Evolutionary conservation across 2,797 vertebrate genomes (phyloP).

Genomic region (Eulemur coronatus): DNA sequence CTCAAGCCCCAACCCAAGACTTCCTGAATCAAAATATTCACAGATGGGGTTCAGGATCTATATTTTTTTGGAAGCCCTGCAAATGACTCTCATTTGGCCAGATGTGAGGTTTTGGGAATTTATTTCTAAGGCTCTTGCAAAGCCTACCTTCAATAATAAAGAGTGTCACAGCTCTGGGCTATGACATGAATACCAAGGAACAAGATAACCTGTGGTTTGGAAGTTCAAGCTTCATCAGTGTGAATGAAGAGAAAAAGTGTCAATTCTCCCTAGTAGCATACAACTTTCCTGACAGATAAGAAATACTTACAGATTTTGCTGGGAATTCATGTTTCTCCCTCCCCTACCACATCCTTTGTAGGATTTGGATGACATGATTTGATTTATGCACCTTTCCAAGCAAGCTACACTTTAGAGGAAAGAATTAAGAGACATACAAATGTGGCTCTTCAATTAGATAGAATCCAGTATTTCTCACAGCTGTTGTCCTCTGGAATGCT

Average conservation of each 20-base stretch:
- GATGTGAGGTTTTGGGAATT: neutral
- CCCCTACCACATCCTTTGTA: neutral
- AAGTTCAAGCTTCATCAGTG: neutral
- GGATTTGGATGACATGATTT: neutral
- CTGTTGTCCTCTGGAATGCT: constrained; percentile 9
- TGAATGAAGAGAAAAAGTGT: neutral
- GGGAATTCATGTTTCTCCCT: neutral
- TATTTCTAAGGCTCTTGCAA: neutral
- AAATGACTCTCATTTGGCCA: neutral
- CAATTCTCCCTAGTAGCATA: neutral
- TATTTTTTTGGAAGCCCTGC: neutral
- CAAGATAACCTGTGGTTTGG: neutral
- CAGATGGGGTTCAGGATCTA: neutral
- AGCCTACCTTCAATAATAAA: neutral
- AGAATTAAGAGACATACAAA: neutral
- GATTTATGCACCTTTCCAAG: neutral
- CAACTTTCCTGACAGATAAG: neutral
- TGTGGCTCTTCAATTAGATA: neutral
- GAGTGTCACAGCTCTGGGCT: neutral
- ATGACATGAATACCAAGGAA: neutral
- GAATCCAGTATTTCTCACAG: neutral
- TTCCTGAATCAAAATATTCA: constrained; percentile 13
- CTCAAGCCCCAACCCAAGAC: neutral
- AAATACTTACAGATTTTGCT: neutral
- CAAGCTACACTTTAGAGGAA: neutral